Evolutionary conservation across 2,797 vertebrate genomes (phyloP).

Genomic region (Sphenopsis melanotis): DNA sequence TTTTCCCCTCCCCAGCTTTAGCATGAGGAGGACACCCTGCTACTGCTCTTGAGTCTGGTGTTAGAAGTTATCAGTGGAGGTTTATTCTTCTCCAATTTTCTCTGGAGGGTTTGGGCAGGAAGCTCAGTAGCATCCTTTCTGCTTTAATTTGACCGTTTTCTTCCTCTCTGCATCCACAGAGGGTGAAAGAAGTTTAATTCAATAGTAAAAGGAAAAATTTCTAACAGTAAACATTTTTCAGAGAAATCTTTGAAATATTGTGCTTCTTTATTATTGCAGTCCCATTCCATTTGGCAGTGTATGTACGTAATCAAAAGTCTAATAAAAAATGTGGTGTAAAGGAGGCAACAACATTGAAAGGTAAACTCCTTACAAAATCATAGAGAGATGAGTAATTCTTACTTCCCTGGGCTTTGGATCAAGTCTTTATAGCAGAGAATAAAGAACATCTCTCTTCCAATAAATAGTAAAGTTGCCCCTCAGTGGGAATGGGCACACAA

Average conservation of each 20-base stretch:
- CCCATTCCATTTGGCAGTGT: background rate
- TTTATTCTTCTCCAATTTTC: background rate
- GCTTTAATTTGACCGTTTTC: background rate
- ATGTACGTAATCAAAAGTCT: background rate
- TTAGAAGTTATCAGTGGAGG: background rate
- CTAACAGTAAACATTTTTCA: background rate
- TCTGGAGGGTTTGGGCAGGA: background rate
- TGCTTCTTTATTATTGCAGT: background rate
- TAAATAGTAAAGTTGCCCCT: background rate
- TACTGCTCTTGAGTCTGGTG: background rate
- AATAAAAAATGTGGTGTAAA: background rate
- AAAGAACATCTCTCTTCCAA: background rate
- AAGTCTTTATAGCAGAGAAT: background rate
- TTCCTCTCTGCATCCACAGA: background rate
- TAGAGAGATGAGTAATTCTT: background rate
- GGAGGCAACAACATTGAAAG: background rate
- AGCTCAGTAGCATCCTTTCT: background rate
- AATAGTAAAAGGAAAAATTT: background rate
- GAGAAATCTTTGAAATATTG: background rate
- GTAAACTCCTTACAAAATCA: background rate
- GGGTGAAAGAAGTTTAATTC: background rate
- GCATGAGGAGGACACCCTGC: background rate
- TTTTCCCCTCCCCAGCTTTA: background rate
- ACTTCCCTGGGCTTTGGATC: background rate
- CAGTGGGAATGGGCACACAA: background rate